Evolutionary conservation across 2,113 vertebrate species (phyloP).

Genomic region (Lampris incognitus): DNA sequence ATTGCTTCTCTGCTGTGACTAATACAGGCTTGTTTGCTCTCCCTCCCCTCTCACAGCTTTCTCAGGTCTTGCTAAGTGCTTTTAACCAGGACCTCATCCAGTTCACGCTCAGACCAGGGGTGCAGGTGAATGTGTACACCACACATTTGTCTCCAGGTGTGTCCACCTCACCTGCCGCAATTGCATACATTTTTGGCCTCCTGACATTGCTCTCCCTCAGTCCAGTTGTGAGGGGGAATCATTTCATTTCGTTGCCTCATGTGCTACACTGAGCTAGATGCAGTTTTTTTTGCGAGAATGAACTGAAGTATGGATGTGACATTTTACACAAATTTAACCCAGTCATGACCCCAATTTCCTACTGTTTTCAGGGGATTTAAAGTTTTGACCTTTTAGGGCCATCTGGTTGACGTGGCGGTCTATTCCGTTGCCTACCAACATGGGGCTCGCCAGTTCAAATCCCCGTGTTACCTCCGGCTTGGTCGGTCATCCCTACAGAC

Average conservation of each 20-base stretch:
- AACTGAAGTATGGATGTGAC: neutral
- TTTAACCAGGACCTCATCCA: slow-evolving; percentile 79
- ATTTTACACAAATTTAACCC: neutral
- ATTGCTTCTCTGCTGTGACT: slow-evolving; percentile 54
- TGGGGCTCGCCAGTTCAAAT: no score
- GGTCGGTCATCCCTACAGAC: no score
- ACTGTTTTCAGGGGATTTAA: neutral
- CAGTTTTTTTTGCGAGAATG: neutral
- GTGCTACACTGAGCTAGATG: neutral
- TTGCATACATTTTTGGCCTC: neutral
- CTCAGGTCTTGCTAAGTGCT: slow-evolving; percentile 78
- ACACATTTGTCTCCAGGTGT: slow-evolving; percentile 76
- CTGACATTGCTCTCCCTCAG: slow-evolving; percentile 5
- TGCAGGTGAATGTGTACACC: slow-evolving; percentile 75
- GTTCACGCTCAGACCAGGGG: slow-evolving; percentile 72
- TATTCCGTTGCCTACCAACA: no score
- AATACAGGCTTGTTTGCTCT: slow-evolving; percentile 55
- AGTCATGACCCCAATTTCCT: neutral
- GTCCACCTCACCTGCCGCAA: slow-evolving; percentile 6
- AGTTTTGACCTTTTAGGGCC: neutral
- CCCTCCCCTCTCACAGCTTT: slow-evolving; percentile 68
- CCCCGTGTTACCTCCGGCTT: no score
- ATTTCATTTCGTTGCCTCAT: neutral
- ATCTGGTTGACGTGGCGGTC: no score
- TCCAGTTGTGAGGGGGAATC: slow-evolving; percentile 3